These are phyloP conservation scores for Stenopsyche tienmushanensis DNA, from an alignment of 1,140 invertebrate genomes.

Conservation along the genomic window DNA sequence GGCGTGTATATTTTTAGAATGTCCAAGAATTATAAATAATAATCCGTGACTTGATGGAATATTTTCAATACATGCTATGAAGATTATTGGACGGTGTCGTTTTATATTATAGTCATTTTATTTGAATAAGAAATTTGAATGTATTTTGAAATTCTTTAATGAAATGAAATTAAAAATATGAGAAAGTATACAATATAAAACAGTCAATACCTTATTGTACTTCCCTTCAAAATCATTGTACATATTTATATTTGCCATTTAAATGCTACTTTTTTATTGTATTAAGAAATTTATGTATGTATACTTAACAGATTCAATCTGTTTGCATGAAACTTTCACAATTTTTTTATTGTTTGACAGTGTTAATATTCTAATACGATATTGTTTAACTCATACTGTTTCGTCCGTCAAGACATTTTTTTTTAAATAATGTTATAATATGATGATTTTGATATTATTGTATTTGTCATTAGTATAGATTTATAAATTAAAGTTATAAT, in stretches of 20 bases:
- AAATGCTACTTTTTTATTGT: neutral
- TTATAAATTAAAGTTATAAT: neutral
- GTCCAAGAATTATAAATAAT: neutral
- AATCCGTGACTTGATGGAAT: neutral
- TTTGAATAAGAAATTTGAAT: neutral
- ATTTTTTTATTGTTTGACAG: too few relatives aligned
- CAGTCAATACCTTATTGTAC: neutral
- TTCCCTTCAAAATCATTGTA: neutral
- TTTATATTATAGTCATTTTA: neutral
- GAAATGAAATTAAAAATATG: neutral
- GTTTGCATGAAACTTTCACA: too few relatives aligned
- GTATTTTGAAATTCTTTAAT: neutral
- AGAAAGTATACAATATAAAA: neutral
- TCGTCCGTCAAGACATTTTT: neutral
- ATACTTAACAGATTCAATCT: neutral
- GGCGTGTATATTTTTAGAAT: slow-evolving; percentile 38
- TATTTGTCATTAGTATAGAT: neutral
- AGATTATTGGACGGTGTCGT: too few relatives aligned
- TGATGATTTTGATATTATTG: neutral
- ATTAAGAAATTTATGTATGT: neutral
- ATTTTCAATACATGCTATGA: neutral
- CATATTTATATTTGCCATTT: neutral
- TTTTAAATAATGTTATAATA: neutral
- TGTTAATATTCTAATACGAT: neutral
- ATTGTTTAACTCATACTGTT: neutral